Conservation (phyloP, 2,113 vertebrate species). For the Lethenteron camtschaticum region DNA sequence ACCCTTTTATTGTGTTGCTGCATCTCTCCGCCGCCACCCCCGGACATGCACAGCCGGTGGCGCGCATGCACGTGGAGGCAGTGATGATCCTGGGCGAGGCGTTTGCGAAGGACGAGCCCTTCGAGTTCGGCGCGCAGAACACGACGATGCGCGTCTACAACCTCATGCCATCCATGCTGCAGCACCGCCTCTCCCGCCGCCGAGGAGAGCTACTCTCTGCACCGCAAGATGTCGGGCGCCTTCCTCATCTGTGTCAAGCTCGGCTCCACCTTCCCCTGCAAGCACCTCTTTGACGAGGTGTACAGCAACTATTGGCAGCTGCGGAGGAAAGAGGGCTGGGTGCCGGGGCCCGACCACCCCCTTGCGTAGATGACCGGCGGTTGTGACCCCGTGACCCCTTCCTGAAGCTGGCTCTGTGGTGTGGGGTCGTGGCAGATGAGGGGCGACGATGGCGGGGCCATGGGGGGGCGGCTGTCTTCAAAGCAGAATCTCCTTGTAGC, state of each 20-base stretch:
- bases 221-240: constrained; percentile 92
- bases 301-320: constrained; percentile 45
- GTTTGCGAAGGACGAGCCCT: constrained; percentile 44
- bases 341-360: too few species aligned
- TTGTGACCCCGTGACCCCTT: too few species aligned
- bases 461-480: too few species aligned
- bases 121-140: constrained; percentile 58
- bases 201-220: constrained; percentile 85
- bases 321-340: too few species aligned
- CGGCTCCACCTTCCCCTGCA: constrained; percentile 50
- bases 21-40: neutral
- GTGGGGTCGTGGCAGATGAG: too few species aligned
- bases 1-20: neutral
- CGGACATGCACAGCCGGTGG: constrained; percentile 40
- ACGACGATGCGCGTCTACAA: constrained; percentile 81
- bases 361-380: too few species aligned
- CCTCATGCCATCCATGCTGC: constrained; percentile 83
- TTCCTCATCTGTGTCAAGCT: constrained; percentile 95
- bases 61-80: constrained; percentile 65
- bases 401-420: too few species aligned
- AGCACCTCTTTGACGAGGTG: constrained; percentile 50
- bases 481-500: too few species aligned
- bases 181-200: constrained; percentile 68
- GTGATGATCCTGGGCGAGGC: constrained; percentile 93
- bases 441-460: too few species aligned